Conservation (phyloP, 1,140 invertebrate genomes). For the Zaprionus lachaisei region DNA sequence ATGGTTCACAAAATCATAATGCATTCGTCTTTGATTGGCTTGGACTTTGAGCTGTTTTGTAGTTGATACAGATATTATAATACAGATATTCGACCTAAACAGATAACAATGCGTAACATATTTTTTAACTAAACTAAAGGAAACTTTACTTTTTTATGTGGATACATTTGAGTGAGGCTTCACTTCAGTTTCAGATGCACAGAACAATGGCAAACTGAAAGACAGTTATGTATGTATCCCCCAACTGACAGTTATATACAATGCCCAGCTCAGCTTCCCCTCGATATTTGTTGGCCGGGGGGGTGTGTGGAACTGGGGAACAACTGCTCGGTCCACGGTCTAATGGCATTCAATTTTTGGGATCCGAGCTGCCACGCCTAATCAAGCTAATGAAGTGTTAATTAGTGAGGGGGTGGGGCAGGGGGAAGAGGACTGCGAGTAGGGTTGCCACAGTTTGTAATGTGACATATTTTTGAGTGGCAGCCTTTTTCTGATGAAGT, state of each 20-base stretch:
- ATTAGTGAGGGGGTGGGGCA: constrained; percentile 14
- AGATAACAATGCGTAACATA: not conserved
- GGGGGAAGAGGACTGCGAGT: not conserved
- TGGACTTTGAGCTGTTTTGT: not conserved
- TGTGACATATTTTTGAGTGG: constrained; percentile 27
- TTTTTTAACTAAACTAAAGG: not conserved
- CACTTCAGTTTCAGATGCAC: not conserved
- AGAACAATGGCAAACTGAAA: not conserved
- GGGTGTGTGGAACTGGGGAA: not conserved
- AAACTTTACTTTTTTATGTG: not conserved
- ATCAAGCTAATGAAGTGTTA: constrained; percentile 61
- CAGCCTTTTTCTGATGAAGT: not conserved
- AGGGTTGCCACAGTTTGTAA: constrained; percentile 5
- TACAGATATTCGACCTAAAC: not conserved
- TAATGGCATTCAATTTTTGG: constrained; percentile 26
- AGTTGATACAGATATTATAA: not conserved
- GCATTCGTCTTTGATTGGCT: not conserved
- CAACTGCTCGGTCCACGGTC: not conserved
- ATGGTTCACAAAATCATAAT: not conserved
- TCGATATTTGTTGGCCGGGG: not conserved
- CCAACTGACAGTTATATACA: not conserved
- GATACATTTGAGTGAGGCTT: not conserved
- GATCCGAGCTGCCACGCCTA: constrained; percentile 38
- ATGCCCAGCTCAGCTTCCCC: not conserved
- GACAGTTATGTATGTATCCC: too few relatives aligned